phyloP scores from a whole-genome alignment of 1,140 invertebrate genomes.

The Sitobion miscanthi region DNA sequence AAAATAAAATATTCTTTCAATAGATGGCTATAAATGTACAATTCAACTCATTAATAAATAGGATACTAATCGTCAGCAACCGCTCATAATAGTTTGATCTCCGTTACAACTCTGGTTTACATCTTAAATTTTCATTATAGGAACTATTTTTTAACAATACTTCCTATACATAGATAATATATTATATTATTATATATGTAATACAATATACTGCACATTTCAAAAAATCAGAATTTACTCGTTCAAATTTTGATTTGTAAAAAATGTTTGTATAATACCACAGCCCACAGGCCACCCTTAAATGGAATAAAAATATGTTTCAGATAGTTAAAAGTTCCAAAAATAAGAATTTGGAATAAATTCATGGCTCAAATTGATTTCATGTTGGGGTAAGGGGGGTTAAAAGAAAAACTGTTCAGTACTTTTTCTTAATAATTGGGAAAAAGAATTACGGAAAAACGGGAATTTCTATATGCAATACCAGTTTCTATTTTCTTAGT shows the following conservation, averaged over 20 bases:
- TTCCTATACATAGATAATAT: too few species aligned
- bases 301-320: background rate
- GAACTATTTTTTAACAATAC: too few species aligned
- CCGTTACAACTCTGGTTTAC: background rate
- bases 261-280: background rate
- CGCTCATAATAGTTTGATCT: background rate
- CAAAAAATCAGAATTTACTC: background rate
- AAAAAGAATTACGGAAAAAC: too few species aligned
- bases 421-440: background rate
- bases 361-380: background rate
- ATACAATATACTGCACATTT: background rate
- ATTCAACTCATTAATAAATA: background rate
- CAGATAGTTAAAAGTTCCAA: background rate
- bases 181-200: too few species aligned
- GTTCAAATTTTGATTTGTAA: background rate
- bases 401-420: background rate
- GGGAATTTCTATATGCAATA: background rate
- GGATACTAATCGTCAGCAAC: background rate
- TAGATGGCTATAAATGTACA: background rate
- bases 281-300: background rate
- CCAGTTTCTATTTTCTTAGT: background rate
- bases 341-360: background rate
- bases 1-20: background rate
- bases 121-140: too few species aligned
- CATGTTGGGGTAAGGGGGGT: too few species aligned